phyloP scores from a whole-genome alignment of 35 echinoderm and acorn worm genomes.

The Eucidaris tribuloides region DNA sequence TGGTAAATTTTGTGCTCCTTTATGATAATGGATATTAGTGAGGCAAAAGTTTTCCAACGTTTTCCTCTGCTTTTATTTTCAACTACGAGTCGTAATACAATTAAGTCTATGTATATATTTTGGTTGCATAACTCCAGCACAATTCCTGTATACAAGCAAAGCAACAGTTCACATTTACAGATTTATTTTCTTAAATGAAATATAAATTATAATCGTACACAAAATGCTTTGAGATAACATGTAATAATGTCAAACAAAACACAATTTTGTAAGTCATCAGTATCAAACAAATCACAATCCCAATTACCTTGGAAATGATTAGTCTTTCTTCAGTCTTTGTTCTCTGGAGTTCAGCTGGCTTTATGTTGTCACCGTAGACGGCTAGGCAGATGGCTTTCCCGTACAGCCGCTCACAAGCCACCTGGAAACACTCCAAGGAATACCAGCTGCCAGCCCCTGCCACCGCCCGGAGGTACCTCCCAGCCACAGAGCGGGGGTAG shows the following conservation, averaged over 20 bases:
- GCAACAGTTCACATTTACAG: too few species aligned
- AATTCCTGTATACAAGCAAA: too few species aligned
- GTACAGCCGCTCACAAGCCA: conserved; percentile 84
- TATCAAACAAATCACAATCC: too few species aligned
- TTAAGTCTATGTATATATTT: too few species aligned
- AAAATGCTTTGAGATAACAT: too few species aligned
- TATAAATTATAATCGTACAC: too few species aligned
- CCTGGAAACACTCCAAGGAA: conserved; percentile 74
- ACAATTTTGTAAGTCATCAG: too few species aligned
- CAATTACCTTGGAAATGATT: conserved; percentile 77
- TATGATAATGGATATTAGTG: not conserved
- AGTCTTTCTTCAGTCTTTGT: conserved; percentile 38
- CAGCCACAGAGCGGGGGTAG: conserved; percentile 70
- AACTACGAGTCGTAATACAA: too few species aligned
- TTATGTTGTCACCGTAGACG: conserved; percentile 55
- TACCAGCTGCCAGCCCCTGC: conserved; percentile 70
- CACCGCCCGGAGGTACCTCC: conserved; percentile 66
- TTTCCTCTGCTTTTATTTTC: not conserved
- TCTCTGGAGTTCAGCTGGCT: conserved; percentile 23
- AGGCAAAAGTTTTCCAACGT: not conserved
- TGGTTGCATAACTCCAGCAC: too few species aligned
- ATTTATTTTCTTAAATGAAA: too few species aligned
- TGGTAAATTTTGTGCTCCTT: not conserved
- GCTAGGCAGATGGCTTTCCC: conserved; percentile 71
- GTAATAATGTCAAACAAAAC: too few species aligned